A percentile compares a stretch with the other conserved stretches of the same genome.
Conservation (phyloP, 2,113 vertebrate species). For the Argyrosomus japonicus region DNA sequence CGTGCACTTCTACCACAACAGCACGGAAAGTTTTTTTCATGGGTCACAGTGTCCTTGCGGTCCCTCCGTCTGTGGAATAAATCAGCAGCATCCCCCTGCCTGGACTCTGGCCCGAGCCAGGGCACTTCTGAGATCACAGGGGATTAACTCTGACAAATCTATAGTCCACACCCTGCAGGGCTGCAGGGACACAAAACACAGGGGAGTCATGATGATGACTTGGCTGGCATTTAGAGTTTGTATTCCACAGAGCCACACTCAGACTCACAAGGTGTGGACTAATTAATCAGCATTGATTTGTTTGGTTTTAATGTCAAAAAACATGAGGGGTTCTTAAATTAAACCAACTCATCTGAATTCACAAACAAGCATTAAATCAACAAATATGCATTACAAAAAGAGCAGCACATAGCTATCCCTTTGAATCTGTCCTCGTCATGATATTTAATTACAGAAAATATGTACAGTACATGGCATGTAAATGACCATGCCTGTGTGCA, state of each 20-base stretch:
- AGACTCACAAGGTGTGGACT: conserved; percentile 38
- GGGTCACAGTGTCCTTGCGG: conserved; percentile 59
- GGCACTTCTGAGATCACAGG: conserved; percentile 44
- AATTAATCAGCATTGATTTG: conserved; percentile 55
- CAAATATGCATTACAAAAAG: not conserved
- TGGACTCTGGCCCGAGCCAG: conserved; percentile 25
- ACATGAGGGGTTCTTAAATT: conserved; percentile 9
- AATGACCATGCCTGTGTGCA: conserved; percentile 11
- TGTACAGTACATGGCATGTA: not conserved
- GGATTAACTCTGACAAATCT: conserved; percentile 57
- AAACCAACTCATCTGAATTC: conserved; percentile 16
- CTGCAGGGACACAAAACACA: conserved; percentile 29
- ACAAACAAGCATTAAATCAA: conserved; percentile 21
- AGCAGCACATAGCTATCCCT: not conserved
- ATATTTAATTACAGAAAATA: conserved; percentile 5
- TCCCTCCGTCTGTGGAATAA: conserved; percentile 42
- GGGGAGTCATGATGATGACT: conserved; percentile 31
- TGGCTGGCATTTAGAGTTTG: conserved; percentile 44
- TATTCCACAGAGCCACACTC: conserved; percentile 19
- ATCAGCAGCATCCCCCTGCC: conserved; percentile 30
- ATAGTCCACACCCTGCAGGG: conserved; percentile 34
- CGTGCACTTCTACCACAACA: not conserved
- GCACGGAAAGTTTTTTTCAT: conserved; percentile 2
- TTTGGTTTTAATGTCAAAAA: conserved; percentile 37
- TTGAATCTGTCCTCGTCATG: not conserved